phyloP scores from a whole-genome alignment of 1,140 invertebrate genomes.

The Drosophila jambulina region DNA sequence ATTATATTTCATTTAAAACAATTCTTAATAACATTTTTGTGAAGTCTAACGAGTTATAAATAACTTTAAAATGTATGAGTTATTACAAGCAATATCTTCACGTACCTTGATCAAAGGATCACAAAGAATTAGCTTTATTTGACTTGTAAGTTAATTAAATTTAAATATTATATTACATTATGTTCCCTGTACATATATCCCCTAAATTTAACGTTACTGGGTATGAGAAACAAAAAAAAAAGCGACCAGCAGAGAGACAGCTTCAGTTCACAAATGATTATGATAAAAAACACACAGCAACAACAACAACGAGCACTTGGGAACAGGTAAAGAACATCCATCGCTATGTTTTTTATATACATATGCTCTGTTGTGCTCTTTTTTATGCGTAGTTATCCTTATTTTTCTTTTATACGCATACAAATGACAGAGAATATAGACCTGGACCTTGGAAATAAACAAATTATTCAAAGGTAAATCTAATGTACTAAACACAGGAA shows the following conservation, averaged over 20 bases:
- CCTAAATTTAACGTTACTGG: neutral
- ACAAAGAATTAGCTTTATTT: neutral
- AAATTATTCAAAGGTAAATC: neutral
- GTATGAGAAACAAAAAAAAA: conserved; percentile 4
- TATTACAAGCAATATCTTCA: neutral
- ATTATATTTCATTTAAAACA: neutral
- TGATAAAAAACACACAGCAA: conserved; percentile 55
- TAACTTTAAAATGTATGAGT: too few species aligned
- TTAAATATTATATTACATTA: neutral
- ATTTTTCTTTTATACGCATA: conserved; percentile 29
- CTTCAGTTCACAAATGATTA: conserved; percentile 72
- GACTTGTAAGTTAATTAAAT: too few species aligned
- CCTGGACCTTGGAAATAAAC: neutral
- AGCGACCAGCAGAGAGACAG: conserved; percentile 17
- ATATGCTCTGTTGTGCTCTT: conserved; percentile 32
- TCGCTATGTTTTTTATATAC: conserved; percentile 42
- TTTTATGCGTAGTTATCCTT: conserved; percentile 21
- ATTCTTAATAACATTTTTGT: neutral
- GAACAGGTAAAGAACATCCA: conserved; percentile 73
- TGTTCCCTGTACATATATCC: neutral
- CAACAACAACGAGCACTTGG: conserved; percentile 37
- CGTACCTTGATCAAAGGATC: neutral
- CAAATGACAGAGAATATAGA: conserved; percentile 27
- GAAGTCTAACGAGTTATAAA: neutral
- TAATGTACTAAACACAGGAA: too few species aligned